Evolutionary conservation across 2,797 vertebrate species (phyloP), one percentile per base, ranked within the genome.

Genomic region (Tapera naevia): DNA sequence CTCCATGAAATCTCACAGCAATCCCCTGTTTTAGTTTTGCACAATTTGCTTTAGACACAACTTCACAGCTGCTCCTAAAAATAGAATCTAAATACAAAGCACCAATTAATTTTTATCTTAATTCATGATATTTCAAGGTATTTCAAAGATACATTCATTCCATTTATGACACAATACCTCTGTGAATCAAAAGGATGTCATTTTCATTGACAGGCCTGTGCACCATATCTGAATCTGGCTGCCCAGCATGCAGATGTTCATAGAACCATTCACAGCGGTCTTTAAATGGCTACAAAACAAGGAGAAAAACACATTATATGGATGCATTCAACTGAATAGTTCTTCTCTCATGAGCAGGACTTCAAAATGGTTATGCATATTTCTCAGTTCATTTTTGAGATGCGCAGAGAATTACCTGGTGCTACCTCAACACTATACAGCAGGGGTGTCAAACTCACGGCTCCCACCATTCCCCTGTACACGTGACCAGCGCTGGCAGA

Each of bases 211-310:
- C 99, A 24, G 99, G 99, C 32, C 99, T 98, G 94, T 99, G 99
- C 61, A 99, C 99, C 99, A 99, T 99, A 96, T 99, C 99, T 0
- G 99, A 99, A 97, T 99, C 99, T 5, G 98, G 98, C 93, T 99
- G 99, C 85, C 99, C 98, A 0, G 98, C 98, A 88, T 99, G 98
- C 93, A 99, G 98, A 95, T 99, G 99, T 96, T 99, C 99, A 81
- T 99, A 99, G 98, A 99, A 99, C 99, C 99, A 99, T 95, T 99
- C 99, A 78, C 99, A 99, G 58, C 99, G 98, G 96, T 99, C 99
- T 97, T 99, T 99, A 97, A 99, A 99, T 11, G 99, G 98, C 99
- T 99, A 86, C 13, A 89, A 92, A 92, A 83, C 60, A 88, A 93
- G 33, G 50, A 46, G 45, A 22, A 94, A 92, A 94, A 33, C 16